Percentiles rank a stretch among this genome's conserved stretches.
These are phyloP conservation scores for Chrosomus eos DNA, from an alignment of 2,797 vertebrate species.

Conservation along the genomic window DNA sequence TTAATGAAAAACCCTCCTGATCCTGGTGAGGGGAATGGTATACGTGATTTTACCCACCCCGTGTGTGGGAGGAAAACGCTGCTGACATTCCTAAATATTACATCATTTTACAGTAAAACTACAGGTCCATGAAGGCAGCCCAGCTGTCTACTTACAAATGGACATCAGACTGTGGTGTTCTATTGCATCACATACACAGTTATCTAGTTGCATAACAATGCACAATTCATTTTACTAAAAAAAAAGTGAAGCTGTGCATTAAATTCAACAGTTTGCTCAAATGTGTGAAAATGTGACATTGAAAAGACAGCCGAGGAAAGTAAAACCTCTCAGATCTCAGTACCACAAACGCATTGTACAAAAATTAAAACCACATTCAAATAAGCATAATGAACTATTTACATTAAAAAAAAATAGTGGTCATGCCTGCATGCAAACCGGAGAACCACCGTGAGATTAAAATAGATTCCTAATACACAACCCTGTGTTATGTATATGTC, in stretches of 20 bases:
- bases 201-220: conserved; percentile 71
- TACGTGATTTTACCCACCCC: not conserved
- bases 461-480: conserved; percentile 29
- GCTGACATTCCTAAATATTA: conserved; percentile 75
- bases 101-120: conserved; percentile 77
- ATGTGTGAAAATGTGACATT: conserved; percentile 21
- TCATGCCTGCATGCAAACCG: conserved; percentile 27
- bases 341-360: conserved; percentile 11
- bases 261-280: not conserved
- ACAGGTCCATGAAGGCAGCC: conserved; percentile 60
- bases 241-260: conserved; percentile 51
- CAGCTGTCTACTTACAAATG: conserved; percentile 62
- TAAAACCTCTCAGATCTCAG: not conserved
- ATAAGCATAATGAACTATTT: conserved; percentile 41
- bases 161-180: conserved; percentile 75
- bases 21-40: not conserved
- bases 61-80: conserved; percentile 51
- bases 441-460: conserved; percentile 20
- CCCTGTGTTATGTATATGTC: not conserved
- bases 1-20: not conserved
- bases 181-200: conserved; percentile 72
- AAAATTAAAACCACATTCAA: conserved; percentile 8
- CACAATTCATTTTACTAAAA: conserved; percentile 64
- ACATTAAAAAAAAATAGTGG: conserved; percentile 33
- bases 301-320: not conserved